Base-by-base conservation (phyloP, 2,888 invertebrate genomes). In the Gymnocheta viridis region DNA sequence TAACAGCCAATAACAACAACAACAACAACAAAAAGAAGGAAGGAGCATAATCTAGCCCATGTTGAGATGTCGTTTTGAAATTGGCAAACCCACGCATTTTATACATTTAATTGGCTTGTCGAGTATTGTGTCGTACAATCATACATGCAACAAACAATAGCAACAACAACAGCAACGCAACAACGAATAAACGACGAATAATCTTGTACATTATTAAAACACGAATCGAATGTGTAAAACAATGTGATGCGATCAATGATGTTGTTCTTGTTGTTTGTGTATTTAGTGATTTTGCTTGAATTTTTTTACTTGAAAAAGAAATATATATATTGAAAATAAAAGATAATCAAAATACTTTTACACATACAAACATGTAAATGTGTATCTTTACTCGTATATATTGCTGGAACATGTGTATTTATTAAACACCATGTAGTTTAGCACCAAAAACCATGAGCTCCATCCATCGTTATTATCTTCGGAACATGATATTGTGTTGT, bases 21-120 rank as follows among this genome's bases (percentile, higher is more conserved):
- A 41, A 66, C 19, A 66, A 9, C 19, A 73, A 19, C 2, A 32
- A 35, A 58, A 58, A 51, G 19, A 22, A 56, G 35, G 51, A 58
- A 49, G 24, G 29, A 49, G 27, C 56, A 27, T 47, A 66, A 72
- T 72, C 78, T 78, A 78, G 78, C 72, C 72, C 77, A 82, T 78
- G 84, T 83, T 69, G 74, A 73, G 77, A 67, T 84, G 81, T 81
- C 77, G 76, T 64, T 81, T 56, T 51, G 78, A 78, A 85, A 86
- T 86, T 86, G 86, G 86, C 85, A 86, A 87, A 85, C 87, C 87
- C 86, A 87, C 87, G 86, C 87, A 83, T 78, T 86, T 86, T 88
- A 87, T 88, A 86, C 87, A 89, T 90, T 90, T 90, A 90, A 90
- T 90, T 90, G 90, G 91, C 90, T 89, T 90, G 90, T 90, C 90